These are phyloP conservation scores for Eustalomyia histrio DNA, from an alignment of 2,888 invertebrate genomes.

Conservation along the genomic window DNA sequence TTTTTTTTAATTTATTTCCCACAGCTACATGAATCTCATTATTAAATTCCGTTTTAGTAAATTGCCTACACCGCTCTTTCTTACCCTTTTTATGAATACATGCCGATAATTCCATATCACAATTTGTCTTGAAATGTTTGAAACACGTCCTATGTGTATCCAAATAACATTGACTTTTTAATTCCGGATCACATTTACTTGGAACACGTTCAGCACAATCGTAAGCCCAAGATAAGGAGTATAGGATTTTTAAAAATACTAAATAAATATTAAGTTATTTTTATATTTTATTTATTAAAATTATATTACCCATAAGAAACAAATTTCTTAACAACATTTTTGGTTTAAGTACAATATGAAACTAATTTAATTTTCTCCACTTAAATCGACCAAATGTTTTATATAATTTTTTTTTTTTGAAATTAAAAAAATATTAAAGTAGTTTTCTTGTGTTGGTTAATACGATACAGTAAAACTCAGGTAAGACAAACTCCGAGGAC, in stretches of 20 bases:
- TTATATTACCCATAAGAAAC: constrained; percentile 23
- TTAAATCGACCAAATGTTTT: constrained; percentile 7
- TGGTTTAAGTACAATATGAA: constrained; percentile 1
- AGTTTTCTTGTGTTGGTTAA: neutral
- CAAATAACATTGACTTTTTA: constrained; percentile 38
- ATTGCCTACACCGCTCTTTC: neutral
- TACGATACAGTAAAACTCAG: no score
- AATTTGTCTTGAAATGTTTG: constrained; percentile 48
- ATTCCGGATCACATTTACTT: neutral
- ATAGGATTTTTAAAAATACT: neutral
- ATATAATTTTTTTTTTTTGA: no score
- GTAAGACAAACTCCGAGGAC: no score
- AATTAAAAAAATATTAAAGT: neutral
- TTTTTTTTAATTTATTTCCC: no score
- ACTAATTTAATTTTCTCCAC: constrained; percentile 38
- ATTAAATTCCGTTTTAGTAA: neutral
- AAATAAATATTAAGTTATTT: neutral
- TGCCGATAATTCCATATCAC: constrained; percentile 49
- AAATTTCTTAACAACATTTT: constrained; percentile 42
- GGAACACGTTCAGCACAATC: constrained; percentile 12
- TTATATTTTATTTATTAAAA: neutral
- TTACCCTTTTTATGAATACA: constrained; percentile 47
- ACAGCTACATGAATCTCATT: no score
- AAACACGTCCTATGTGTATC: constrained; percentile 46
- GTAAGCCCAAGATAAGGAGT: neutral